Base-by-base conservation (phyloP, 2,113 vertebrate genomes). In the Lagopus leucura region DNA sequence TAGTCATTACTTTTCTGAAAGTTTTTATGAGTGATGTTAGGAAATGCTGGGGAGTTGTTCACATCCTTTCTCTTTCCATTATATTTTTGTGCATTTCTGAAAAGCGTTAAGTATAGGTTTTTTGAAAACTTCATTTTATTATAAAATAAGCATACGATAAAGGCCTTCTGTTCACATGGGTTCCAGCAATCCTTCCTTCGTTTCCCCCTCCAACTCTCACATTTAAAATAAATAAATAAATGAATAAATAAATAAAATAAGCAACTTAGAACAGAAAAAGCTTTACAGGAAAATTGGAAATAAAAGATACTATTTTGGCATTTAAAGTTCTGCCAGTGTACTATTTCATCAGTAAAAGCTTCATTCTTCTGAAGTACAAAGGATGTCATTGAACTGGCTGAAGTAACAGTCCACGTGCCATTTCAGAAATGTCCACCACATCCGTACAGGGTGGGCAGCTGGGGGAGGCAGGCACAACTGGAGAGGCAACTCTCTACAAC, bases 11-110 rank as follows among this genome's bases (percentile, higher is more conserved):
- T 92, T 94, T 79, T 64, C 76, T 73, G 76, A 70, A 47, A 24
- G 61, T 86, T 96, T 84, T 92, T 36, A 15, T 65, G 50, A 88
- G 69, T 66, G 30, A 71, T 58, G n/a, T 79, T 75, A 85, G 42
- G 47, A 83, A 69, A 71, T 50, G 43, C 10, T 67, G 40, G 32
- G 52, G 79, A 45, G 38, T 15, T 43, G 21, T 38, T 27, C 15
- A 14, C 12, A 7, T 52, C 32, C 27, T 13, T 52, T 86, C 67
- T 50, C 28, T n/a, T 82, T 83, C 55, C 19, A 2, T 55, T 80
- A 34, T 47, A 8, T n/a, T 85, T 77, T 73, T 69, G 21, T 58
- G 48, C 7, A 40, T 58, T 52, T 64, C 13, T 90, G 74, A 64
- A 69, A 84, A 50, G 16, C 34, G 4, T 73, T 58, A 64, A 81